Evolutionary conservation across 1,140 invertebrate species (phyloP), one percentile per base, ranked within the genome.

Genomic region (Drosophila paulistorum): DNA sequence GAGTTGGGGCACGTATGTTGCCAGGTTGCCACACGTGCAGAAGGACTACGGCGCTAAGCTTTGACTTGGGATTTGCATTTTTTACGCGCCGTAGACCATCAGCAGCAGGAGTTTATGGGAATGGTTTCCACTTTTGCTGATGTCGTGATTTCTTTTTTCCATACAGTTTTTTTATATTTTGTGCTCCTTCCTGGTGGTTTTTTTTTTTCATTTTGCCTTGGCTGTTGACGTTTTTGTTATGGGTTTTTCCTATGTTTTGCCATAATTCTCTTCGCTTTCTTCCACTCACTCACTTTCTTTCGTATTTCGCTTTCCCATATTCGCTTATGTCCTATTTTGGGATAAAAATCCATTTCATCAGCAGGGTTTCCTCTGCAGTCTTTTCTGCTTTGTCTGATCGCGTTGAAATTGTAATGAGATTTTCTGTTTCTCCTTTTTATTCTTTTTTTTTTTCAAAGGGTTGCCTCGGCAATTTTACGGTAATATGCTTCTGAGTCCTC

Each of bases 381-480:
- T 48, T 62, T 60, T 68, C 66, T 65, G 81, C 79, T 89, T 91
- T 83, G 78, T 91, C 66, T 81, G 80, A 79, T 83, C 72, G 80
- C 73, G 90, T 89, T 91, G 90, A 91, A 91, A 91, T 91, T 86
- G 79, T 91, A 91, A 91, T 91, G 90, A 91, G 90, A 89, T 91
- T 91, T 87, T 69, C 71, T 60, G 65, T 76, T 75, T 70, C 57
- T 51, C 72, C 51, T 59, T 11, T 48, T 51, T 45, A 41, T 57
- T 42, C 26, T 17, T 55, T 42, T 57, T 71, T 64, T 42, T 58
- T 23, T 51, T 39, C 69, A 30, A 75, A 73, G 68, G 77, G 79
- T 80, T 84, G 79, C 74, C 58, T 42, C 82, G 68, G 72, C 75
- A 91, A 91, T 91, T 91, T 91, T 84, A 74, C 90, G 83, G 74